These are phyloP conservation scores for Calypte anna DNA, from an alignment of 2,113 vertebrate genomes.

Conservation along the genomic window DNA sequence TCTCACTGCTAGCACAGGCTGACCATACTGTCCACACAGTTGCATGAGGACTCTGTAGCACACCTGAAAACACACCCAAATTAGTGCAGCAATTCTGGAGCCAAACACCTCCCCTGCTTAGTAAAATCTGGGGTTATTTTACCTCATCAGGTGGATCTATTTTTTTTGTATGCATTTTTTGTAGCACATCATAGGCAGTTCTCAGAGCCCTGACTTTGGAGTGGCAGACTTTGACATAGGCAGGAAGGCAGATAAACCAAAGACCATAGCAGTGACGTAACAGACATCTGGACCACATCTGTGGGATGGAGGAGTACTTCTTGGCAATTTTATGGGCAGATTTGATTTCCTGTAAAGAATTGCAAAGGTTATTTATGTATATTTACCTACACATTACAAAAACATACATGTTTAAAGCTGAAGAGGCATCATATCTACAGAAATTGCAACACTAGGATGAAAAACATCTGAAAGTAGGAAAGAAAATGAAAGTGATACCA, in stretches of 20 bases:
- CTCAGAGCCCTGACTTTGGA: constrained; percentile 95
- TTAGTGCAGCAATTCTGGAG: neutral
- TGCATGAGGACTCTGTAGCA: constrained; percentile 98
- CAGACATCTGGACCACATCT: constrained; percentile 98
- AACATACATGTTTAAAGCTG: neutral
- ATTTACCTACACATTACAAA: neutral
- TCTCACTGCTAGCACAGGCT: constrained; percentile 93
- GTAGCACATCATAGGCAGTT: constrained; percentile 91
- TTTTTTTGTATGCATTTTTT: constrained; percentile 95
- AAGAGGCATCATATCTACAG: neutral
- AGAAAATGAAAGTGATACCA: neutral
- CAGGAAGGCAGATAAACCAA: constrained; percentile 98
- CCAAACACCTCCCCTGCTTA: neutral
- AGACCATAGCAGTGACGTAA: constrained; percentile 93
- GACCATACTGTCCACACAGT: constrained; percentile 95
- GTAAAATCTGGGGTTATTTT: neutral
- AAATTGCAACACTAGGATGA: neutral
- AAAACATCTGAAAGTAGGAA: neutral
- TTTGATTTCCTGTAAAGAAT: constrained; percentile 89
- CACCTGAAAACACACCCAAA: constrained; percentile 77
- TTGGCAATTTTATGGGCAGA: constrained; percentile 95
- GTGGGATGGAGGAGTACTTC: constrained; percentile 92
- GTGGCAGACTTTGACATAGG: constrained; percentile 89
- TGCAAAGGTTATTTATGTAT: neutral
- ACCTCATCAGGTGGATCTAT: constrained; percentile 97